phyloP scores from a whole-genome alignment of 37 sponge, comb jelly and placozoan genomes.

The Trichoplax adhaerens region DNA sequence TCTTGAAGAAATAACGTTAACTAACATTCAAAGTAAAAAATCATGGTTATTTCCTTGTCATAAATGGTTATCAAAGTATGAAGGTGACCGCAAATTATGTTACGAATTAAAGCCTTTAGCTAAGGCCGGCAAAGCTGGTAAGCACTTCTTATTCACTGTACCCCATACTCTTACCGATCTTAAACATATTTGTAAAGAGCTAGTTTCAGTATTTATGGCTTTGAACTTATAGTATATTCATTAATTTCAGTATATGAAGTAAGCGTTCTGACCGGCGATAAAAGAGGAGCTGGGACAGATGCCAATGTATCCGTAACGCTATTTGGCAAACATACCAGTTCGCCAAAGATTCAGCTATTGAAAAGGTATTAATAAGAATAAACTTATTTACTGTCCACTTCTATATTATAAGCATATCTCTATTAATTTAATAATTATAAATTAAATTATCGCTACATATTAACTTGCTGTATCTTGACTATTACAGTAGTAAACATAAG shows the following conservation, averaged over 20 bases:
- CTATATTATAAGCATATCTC: too few relatives aligned
- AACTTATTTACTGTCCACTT: too few relatives aligned
- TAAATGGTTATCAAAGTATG: constrained; percentile 47
- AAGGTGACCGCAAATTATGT: constrained; percentile 40
- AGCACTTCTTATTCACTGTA: not conserved
- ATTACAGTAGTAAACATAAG: too few relatives aligned
- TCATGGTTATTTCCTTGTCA: constrained; percentile 51
- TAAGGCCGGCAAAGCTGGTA: not conserved
- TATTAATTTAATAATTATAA: too few relatives aligned
- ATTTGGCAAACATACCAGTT: constrained; percentile 25
- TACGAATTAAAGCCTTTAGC: constrained; percentile 10
- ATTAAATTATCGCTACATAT: too few relatives aligned
- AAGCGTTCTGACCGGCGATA: constrained; percentile 31
- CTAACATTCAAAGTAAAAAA: constrained; percentile 14
- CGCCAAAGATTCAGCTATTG: constrained; percentile 26
- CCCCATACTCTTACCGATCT: not conserved
- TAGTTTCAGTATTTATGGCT: too few relatives aligned
- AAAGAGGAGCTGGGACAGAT: constrained; percentile 61
- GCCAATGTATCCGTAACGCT: constrained; percentile 53
- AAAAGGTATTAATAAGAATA: not conserved
- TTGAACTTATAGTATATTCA: not conserved
- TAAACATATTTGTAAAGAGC: not conserved
- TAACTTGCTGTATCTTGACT: too few relatives aligned
- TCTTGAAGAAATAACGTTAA: constrained; percentile 30
- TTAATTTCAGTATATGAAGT: constrained; percentile 22